These are phyloP conservation scores for Prinia subflava DNA, from an alignment of 2,113 vertebrate species.

Conservation along the genomic window DNA sequence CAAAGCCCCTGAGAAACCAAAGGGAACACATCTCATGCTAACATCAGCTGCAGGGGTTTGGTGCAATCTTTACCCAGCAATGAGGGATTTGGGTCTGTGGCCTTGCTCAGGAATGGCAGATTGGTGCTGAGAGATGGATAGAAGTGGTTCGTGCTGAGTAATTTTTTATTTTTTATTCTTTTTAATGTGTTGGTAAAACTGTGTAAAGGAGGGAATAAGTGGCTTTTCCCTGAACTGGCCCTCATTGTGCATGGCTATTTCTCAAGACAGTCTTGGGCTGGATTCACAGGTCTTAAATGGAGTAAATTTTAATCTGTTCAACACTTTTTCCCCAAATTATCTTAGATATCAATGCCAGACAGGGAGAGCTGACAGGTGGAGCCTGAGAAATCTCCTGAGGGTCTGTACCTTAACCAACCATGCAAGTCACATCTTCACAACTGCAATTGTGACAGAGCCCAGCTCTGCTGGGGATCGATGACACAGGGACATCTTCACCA, in stretches of 20 bases:
- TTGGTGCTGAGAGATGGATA: background rate
- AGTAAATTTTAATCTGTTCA: background rate
- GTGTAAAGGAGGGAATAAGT: background rate
- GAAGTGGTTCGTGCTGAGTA: background rate
- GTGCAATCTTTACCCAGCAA: background rate
- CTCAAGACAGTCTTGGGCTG: background rate
- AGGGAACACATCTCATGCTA: background rate
- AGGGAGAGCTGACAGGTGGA: background rate
- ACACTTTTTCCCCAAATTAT: background rate
- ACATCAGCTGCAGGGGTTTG: background rate
- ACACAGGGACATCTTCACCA: background rate
- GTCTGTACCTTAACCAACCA: background rate
- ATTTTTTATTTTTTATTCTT: no score
- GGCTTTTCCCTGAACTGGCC: background rate
- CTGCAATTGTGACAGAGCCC: background rate
- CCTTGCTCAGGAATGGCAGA: background rate
- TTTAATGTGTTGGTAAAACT: background rate
- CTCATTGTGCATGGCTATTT: background rate
- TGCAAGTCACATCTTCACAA: background rate
- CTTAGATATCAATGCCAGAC: background rate
- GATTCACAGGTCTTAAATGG: background rate
- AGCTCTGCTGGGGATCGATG: fast-evolving
- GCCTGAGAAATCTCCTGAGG: background rate
- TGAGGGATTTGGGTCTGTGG: no score
- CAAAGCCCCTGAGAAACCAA: background rate